Evolutionary conservation across 2,797 vertebrate species (phyloP), one percentile per base, ranked within the genome.

Genomic region (Anabacerthia variegaticeps): DNA sequence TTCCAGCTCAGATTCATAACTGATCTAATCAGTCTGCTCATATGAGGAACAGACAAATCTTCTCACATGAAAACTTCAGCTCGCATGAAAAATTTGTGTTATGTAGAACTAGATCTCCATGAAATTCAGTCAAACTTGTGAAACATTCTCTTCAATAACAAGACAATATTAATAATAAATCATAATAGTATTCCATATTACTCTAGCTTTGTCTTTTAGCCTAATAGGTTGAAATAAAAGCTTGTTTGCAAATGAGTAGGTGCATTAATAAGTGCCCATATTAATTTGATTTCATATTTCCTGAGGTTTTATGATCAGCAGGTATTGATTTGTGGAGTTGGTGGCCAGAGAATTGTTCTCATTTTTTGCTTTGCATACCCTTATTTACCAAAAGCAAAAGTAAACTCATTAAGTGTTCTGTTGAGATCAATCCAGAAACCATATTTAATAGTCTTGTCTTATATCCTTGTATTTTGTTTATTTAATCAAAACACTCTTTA

Each of bases 211-310:
- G 56, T 43, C 20, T 86, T 2, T 48, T 73, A 43, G 17, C 16
- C 4, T 74, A 86, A 22, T 22, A 49, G 80, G 10, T 54, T 51
- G 58, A 78, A 58, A 30, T 32, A 77, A 12, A 5, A 56, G 2
- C 10, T 67, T 21, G 14, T 71, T 81, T 75, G 9, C 3, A 83
- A 85, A 85, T 11, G 3, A 90, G 10, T 49, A 74, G 17, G 13
- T 10, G 1, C 13, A 65, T 71, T 71, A 74, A 34, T 52, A 81
- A 46, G 4, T 27, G 7, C 43, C 32, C 15, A 46, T 34, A 56
- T 74, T 71, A 89, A 81, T 66, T 85, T 85, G 9, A 83, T 65
- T 83, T 91, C 36, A 36, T 85, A 1, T 51, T 93, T 94, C 56
- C 65, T 80, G 72, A 89, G 17, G 20, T 63, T 83, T 96, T 88